Evolutionary conservation across 2,797 vertebrate genomes (phyloP).

Genomic region (Fistularia tabacaria): DNA sequence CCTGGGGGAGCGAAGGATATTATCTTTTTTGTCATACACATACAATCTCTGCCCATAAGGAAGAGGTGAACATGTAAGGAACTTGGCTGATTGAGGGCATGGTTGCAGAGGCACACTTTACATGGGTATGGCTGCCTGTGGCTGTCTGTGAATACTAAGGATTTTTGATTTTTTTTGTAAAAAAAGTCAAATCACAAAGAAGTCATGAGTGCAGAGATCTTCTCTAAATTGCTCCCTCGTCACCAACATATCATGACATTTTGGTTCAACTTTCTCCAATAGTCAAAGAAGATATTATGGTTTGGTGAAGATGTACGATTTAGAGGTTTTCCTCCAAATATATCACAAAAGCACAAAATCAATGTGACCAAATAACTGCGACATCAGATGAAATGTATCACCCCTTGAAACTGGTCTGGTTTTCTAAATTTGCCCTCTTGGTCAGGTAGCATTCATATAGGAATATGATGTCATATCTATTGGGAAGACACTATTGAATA

Average conservation of each 20-base stretch:
- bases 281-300: no score
- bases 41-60: slow-evolving; percentile 55
- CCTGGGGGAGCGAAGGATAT: slow-evolving; percentile 49
- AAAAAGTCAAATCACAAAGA: slow-evolving; percentile 18
- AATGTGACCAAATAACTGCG: no score
- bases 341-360: no score
- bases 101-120: slow-evolving; percentile 26
- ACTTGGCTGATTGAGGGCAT: slow-evolving; percentile 64
- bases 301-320: no score
- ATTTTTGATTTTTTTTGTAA: slow-evolving; percentile 51
- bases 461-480: no score
- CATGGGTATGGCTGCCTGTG: slow-evolving; percentile 9
- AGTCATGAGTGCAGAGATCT: slow-evolving; percentile 33
- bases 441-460: no score
- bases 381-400: no score
- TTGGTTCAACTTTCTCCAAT: no score
- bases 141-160: slow-evolving; percentile 46
- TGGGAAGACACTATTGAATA: neutral
- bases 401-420: no score
- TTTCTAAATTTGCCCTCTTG: no score
- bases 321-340: no score
- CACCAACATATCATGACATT: no score
- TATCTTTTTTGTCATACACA: slow-evolving; percentile 65
- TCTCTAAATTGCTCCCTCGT: slow-evolving; percentile 17
- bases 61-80: slow-evolving; percentile 60